These are phyloP conservation scores for Empis stercorea DNA, from an alignment of 2,888 invertebrate genomes.

Conservation along the genomic window DNA sequence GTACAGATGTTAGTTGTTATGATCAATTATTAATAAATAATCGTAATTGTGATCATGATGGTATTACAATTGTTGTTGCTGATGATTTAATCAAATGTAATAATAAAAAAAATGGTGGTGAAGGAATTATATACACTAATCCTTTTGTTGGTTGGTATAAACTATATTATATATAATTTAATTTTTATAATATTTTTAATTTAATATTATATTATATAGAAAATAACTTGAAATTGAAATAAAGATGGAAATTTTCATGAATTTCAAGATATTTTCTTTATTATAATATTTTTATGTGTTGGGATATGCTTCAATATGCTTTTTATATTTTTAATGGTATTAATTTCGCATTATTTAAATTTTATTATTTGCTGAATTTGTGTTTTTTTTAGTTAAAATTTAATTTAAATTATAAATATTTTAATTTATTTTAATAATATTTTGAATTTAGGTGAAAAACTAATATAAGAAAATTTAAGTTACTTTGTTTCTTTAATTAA, in stretches of 20 bases:
- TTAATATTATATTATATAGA: background rate
- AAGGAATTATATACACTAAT: constrained; percentile 36
- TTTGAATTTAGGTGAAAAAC: too few relatives aligned
- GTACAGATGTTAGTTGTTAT: constrained; percentile 35
- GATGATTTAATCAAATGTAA: constrained; percentile 21
- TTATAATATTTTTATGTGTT: too few relatives aligned
- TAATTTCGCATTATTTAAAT: background rate
- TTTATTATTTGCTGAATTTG: background rate
- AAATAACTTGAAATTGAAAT: too few relatives aligned
- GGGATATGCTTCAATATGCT: too few relatives aligned
- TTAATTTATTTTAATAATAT: background rate
- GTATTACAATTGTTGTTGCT: constrained; percentile 28
- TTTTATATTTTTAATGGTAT: constrained; percentile 3
- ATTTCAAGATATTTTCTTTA: background rate
- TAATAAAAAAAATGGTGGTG: constrained; percentile 24
- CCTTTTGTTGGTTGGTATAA: constrained; percentile 36
- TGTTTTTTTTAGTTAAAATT: too few relatives aligned
- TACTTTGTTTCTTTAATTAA: too few relatives aligned
- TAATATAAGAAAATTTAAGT: too few relatives aligned
- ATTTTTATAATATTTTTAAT: background rate
- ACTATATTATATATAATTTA: constrained; percentile 1
- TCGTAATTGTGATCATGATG: constrained; percentile 20
- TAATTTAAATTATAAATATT: too few relatives aligned
- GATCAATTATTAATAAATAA: constrained; percentile 25
- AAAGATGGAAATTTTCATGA: too few relatives aligned